Evolutionary conservation across 2,888 invertebrate genomes (phyloP), one percentile per base, ranked within the genome.

Genomic region (Koerneria pararmatus): DNA sequence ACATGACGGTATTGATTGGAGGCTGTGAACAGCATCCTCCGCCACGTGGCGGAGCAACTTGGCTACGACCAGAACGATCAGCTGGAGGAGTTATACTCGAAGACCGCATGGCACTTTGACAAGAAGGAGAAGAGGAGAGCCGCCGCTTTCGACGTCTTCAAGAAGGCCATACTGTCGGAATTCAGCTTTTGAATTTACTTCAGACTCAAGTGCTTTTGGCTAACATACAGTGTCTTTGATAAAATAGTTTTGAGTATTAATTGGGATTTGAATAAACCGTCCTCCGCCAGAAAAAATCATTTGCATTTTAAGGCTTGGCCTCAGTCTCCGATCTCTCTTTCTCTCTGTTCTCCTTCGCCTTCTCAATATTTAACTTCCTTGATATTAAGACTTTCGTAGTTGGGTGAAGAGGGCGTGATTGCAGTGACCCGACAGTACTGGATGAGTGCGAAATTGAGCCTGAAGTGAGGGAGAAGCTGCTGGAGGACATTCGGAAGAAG

Each of bases 101-200:
- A 91, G 83, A 98, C 98, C 0, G 98, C 98, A 0, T 99, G 98
- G 98, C 88, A 90, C 83, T 98, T 97, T 86, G 98, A 99, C 84
- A 91, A 92, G 81, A 95, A 95, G 84, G 92, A 91, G 83, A 95
- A 93, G 84, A 91, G 91, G 84, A 93, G 95, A 85, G 93, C 94
- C 1, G 92, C 92, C 2, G 92, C 95, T 41, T 97, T 94, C 85
- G 98, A 99, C 84, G 92, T 92, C 78, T 99, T 99, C 85, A 98
- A 98, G 86, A 94, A 95, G 86, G 93, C 95, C 75, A 95, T 97
- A 29, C 8, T 57, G 6, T 32, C 32, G 29, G 6, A 6, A 51
- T 51, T 15, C 24, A 5, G 24, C 51, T 11, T 22, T n/a, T 6
- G 51, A 51, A 8, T 8, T 22, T n/a, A 19, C 41, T 15, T 19